Evolutionary conservation across 2,888 invertebrate genomes (phyloP), one percentile per base, ranked within the genome.

Genomic region (Timema cristinae): DNA sequence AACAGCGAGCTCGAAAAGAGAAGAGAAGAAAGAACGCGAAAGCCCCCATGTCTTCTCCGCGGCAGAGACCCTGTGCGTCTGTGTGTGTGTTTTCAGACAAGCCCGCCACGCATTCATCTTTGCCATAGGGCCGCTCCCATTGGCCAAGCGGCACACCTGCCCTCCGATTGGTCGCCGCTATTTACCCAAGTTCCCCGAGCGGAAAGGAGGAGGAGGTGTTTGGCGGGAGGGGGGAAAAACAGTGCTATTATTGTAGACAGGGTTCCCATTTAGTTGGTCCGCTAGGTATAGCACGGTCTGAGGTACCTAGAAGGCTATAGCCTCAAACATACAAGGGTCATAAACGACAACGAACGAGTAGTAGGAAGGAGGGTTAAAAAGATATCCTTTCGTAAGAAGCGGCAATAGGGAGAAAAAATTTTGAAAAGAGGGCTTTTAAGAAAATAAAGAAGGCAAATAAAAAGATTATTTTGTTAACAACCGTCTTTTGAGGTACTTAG

Each of bases 271-370:
- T 75, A 75, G 75, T 75, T 75, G 73, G 74, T 71, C 63, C 63
- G 63, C 63, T 52, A 73, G 68, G 70, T 69, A 72, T 73, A 69
- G 69, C 61, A 48, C 48, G 71, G 49, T 67, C 67, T 70, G 72
- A 66, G 89, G 88, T 88, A 90, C 89, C 89, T 90, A 89, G 90
- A 88, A 90, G 90, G 90, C 90, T 89, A 90, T 90, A 90, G 90
- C 88, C 89, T 90, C 90, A 90, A 90, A 90, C 90, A 90, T 74
- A 74, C 71, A 73, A 70, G 70, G 73, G 69, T 72, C 73, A 75
- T 75, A 75, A 75, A 75, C 72, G 73, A 75, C 73, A 69, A 63
- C 63, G 63, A 63, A 63, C 71, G 70, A 71, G 70, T 71, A 86
- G 86, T 85, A 85, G 85, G 86, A 86, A 86, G 86, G 85, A 85